Evolutionary conservation across 2,113 vertebrate genomes (phyloP).

Genomic region (Tyto alba): DNA sequence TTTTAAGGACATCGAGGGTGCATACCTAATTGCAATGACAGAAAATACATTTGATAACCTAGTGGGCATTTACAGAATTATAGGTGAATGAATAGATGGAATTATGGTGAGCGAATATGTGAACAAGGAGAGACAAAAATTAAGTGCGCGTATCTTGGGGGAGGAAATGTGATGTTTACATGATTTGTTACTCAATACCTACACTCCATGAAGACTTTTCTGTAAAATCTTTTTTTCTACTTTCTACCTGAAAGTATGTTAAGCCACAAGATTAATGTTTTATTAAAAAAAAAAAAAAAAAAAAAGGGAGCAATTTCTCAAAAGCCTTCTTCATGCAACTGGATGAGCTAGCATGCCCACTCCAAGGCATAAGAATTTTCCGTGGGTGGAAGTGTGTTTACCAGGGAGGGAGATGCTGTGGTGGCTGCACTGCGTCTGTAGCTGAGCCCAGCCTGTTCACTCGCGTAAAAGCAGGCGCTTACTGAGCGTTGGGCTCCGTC

Average conservation of each 20-base stretch:
- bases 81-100: not conserved
- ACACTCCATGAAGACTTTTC: not conserved
- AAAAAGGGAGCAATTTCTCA: not conserved
- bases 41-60: not conserved
- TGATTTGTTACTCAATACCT: not conserved
- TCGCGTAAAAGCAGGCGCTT: not conserved
- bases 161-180: not conserved
- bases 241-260: not conserved
- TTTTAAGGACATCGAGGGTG: not conserved
- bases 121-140: not conserved
- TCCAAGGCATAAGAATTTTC: not conserved
- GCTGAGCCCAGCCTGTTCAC: not conserved
- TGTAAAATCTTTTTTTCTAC: not conserved
- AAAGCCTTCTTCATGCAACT: not conserved
- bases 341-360: not conserved
- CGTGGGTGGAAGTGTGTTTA: accelerated
- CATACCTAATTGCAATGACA: not conserved
- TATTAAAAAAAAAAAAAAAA: not conserved
- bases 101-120: not conserved
- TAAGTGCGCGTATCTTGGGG: not conserved
- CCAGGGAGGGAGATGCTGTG: not conserved
- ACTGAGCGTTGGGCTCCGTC: not conserved
- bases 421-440: not conserved
- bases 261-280: not conserved
- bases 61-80: not conserved